phyloP scores from a whole-genome alignment of 2,797 vertebrate genomes.

The Fistularia commersonii region DNA sequence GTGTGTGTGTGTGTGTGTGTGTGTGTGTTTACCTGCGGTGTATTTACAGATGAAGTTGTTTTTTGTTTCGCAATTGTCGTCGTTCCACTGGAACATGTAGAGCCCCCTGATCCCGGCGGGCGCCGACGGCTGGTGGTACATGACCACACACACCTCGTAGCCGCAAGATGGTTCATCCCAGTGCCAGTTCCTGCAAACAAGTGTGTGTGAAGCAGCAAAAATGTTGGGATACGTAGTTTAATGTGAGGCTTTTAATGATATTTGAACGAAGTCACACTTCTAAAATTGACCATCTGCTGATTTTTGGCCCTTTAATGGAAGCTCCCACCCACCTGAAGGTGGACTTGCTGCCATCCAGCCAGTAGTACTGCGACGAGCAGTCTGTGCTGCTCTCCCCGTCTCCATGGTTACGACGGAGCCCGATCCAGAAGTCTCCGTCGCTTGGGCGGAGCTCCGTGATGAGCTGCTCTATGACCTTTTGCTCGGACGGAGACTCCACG shows the following conservation, averaged over 20 bases:
- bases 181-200: slow-evolving; percentile 88
- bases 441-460: slow-evolving; percentile 82
- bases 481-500: slow-evolving; percentile 83
- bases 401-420: slow-evolving; percentile 79
- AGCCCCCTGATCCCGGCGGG: slow-evolving; percentile 78
- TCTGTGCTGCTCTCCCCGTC: slow-evolving; percentile 72
- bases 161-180: slow-evolving; percentile 94
- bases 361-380: slow-evolving; percentile 83
- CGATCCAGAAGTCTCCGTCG: slow-evolving; percentile 98
- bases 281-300: too few relatives aligned
- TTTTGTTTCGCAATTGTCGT: slow-evolving; percentile 92
- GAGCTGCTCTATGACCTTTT: slow-evolving; percentile 83
- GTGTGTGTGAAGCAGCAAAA: too few relatives aligned
- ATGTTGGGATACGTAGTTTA: too few relatives aligned
- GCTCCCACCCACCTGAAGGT: slow-evolving; percentile 64
- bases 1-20: background rate
- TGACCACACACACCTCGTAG: slow-evolving; percentile 92
- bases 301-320: background rate
- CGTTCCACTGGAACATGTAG: slow-evolving; percentile 97
- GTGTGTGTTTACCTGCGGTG: slow-evolving; percentile 72
- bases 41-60: slow-evolving; percentile 99
- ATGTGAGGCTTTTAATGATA: too few relatives aligned
- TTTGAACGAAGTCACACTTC: too few relatives aligned
- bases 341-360: slow-evolving; percentile 84
- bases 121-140: slow-evolving; percentile 95